Evolutionary conservation across 1,140 invertebrate genomes (phyloP).

Genomic region (Tetraneura akinire): DNA sequence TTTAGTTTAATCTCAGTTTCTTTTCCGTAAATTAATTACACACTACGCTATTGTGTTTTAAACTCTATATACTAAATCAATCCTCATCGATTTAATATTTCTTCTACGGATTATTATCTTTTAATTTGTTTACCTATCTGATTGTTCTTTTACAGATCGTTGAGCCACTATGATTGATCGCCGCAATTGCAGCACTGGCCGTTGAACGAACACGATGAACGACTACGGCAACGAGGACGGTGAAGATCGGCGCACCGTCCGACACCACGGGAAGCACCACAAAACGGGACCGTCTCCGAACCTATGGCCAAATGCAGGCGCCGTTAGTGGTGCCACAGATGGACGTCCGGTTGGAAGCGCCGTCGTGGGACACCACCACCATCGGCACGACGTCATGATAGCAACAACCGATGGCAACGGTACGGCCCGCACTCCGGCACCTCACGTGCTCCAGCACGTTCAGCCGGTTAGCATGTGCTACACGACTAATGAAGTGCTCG

Average conservation of each 20-base stretch:
- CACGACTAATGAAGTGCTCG: conserved; percentile 55
- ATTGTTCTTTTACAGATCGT: not conserved
- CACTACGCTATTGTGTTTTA: too few relatives aligned
- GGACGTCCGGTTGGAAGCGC: not conserved
- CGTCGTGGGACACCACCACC: not conserved
- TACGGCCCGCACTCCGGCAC: not conserved
- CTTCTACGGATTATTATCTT: too few relatives aligned
- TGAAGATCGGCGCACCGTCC: not conserved
- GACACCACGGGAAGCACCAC: conserved; percentile 32
- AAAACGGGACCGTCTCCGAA: conserved; percentile 1
- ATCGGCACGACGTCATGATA: not conserved
- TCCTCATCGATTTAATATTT: too few relatives aligned
- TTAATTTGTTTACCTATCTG: too few relatives aligned
- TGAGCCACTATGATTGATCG: not conserved
- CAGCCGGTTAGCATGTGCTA: conserved; percentile 47
- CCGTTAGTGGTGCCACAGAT: not conserved
- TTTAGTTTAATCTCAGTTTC: too few relatives aligned
- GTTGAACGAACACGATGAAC: not conserved
- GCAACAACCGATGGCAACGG: not conserved
- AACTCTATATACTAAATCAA: too few relatives aligned
- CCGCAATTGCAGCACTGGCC: not conserved
- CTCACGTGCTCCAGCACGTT: conserved; percentile 10
- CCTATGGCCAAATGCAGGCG: not conserved
- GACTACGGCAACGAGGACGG: not conserved
- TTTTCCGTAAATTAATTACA: too few relatives aligned